A percentile compares a stretch with the other conserved stretches of the same genome.
phyloP scores from a whole-genome alignment of 2,888 invertebrate genomes.

The Lithophane semibrunnea region DNA sequence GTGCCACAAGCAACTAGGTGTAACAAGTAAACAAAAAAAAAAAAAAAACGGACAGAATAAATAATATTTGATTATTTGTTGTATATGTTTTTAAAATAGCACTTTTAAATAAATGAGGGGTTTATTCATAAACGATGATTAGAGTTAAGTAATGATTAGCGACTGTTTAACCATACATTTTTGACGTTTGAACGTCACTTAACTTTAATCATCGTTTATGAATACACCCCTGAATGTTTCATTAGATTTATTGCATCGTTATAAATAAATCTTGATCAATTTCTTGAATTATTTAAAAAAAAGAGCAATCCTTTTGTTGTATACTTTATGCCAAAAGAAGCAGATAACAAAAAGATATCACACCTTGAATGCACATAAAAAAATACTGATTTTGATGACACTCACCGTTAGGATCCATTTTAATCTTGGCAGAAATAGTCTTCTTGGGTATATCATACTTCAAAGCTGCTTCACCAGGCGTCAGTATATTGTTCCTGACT shows the following conservation, averaged over 20 bases:
- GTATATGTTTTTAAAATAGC: not conserved
- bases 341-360: not conserved
- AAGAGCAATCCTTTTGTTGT: not conserved
- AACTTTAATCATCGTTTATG: no score
- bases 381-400: conserved; percentile 7
- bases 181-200: no score
- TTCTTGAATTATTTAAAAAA: not conserved
- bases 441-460: conserved; percentile 75
- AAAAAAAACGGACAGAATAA: not conserved
- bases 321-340: not conserved
- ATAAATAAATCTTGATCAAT: not conserved
- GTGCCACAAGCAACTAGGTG: no score
- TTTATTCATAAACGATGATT: no score
- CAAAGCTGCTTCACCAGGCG: conserved; percentile 64
- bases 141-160: no score
- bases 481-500: conserved; percentile 61
- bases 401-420: conserved; percentile 53
- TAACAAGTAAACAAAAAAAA: not conserved
- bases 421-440: conserved; percentile 69
- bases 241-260: not conserved
- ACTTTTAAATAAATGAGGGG: no score
- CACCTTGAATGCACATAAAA: not conserved
- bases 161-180: no score
- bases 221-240: no score
- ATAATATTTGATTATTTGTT: not conserved